Evolutionary conservation across 1,140 invertebrate species (phyloP).

Genomic region (Papilio xuthus): DNA sequence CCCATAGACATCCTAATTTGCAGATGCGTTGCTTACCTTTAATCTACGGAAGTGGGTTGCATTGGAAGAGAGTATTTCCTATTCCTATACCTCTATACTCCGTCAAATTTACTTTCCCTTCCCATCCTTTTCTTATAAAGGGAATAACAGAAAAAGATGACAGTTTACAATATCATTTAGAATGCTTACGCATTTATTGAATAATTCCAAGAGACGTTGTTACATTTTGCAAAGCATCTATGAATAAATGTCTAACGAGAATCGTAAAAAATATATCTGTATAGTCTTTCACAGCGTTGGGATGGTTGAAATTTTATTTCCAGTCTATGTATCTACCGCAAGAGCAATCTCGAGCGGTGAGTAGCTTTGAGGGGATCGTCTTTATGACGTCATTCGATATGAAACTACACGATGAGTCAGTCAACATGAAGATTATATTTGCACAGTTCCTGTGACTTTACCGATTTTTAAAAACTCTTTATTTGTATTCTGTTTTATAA

Average conservation of each 20-base stretch:
- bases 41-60: too few relatives aligned
- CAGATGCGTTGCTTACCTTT: too few relatives aligned
- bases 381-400: conserved; percentile 26
- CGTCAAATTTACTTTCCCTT: too few relatives aligned
- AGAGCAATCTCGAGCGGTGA: conserved; percentile 3
- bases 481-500: neutral
- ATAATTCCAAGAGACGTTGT: neutral
- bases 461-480: conserved; percentile 9
- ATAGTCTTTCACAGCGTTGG: neutral
- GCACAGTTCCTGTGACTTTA: neutral
- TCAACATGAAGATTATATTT: conserved; percentile 14
- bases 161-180: too few relatives aligned
- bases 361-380: conserved; percentile 9
- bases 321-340: neutral
- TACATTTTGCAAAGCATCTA: neutral
- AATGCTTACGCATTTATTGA: too few relatives aligned
- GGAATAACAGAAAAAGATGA: too few relatives aligned
- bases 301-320: conserved; percentile 30
- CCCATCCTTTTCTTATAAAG: too few relatives aligned
- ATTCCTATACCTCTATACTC: too few relatives aligned
- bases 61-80: too few relatives aligned
- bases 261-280: conserved; percentile 9
- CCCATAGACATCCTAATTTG: too few relatives aligned
- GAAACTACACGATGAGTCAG: conserved; percentile 3
- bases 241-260: neutral